Base-by-base conservation (phyloP, 2,113 vertebrate genomes). In the Neolamprologus brichardi region DNA sequence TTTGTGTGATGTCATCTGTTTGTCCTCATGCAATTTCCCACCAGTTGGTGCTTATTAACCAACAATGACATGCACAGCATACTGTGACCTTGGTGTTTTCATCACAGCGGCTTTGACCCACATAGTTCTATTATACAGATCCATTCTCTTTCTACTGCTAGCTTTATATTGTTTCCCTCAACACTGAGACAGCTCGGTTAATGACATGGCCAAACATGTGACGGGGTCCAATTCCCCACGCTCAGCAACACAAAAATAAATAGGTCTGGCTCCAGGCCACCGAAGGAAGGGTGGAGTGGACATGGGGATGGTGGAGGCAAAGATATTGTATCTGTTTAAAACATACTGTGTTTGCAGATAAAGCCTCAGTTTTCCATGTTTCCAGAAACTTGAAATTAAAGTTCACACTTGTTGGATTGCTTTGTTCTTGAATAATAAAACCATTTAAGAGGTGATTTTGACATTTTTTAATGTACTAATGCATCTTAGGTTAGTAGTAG, bases 171-270 rank as follows among this genome's bases (percentile, higher is more conserved):
- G 84, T 89, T 85, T 51, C 86, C 32, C 75, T 64, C 9, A 25
- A 70, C 41, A 81, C 49, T 4, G 81, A 46, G 77, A 20, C 18
- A 3, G 52, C 58, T 46, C 34, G 15, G 20, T 72, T 53, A 82
- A 89, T 85, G 70, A 89, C 81, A 39, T 4, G 79, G 82, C 13
- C 87, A 93, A 83, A 90, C 81, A 83, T 86, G 87, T 46, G 11
- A 81, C 14, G 70, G 87, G 90, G 84, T 96, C 96, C 91, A 58
- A 96, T 96, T 96, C 92, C 88, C 90, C 87, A 53, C 14, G 84
- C 92, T 96, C 96, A 97, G 96, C 96, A 96, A 88, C 90, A 95
- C 94, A 30, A 82, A 95, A 95, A 96, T 95, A 96, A 96, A 89
- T 70, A 84, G 83, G 89, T 20, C 88, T 81, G 75, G 85, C 88